These are phyloP conservation scores for Andrena camellia DNA, from an alignment of 2,888 invertebrate species.

Conservation along the genomic window DNA sequence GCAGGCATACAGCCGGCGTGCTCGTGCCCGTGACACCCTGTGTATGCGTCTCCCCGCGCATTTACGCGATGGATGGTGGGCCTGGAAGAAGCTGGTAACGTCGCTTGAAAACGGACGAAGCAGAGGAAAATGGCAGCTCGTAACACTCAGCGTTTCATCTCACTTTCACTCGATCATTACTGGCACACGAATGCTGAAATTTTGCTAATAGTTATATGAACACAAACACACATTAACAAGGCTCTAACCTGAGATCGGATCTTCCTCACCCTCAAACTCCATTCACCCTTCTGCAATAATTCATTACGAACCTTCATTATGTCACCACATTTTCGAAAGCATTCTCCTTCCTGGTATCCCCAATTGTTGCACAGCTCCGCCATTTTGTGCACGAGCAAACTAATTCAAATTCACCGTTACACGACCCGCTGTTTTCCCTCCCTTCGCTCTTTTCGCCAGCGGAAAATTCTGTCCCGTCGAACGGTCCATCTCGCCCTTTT, in stretches of 20 bases:
- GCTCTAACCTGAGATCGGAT: too few relatives aligned
- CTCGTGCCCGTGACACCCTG: conserved; percentile 5
- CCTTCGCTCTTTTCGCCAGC: neutral
- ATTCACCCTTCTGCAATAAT: too few relatives aligned
- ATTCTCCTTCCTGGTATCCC: neutral
- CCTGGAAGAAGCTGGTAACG: neutral
- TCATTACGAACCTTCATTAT: too few relatives aligned
- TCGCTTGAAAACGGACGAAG: neutral
- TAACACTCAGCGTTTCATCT: neutral
- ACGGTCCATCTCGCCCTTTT: conserved; percentile 16
- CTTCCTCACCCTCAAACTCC: too few relatives aligned
- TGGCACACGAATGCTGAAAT: too few relatives aligned
- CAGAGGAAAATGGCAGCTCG: neutral
- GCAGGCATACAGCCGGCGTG: neutral
- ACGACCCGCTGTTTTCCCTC: neutral
- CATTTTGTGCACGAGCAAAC: neutral
- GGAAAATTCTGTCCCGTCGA: conserved; percentile 33
- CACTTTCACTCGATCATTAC: too few relatives aligned
- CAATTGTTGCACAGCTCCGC: neutral
- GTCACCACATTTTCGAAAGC: neutral
- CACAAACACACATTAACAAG: too few relatives aligned
- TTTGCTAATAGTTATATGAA: too few relatives aligned
- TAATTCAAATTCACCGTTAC: conserved; percentile 15
- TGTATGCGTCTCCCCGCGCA: conserved; percentile 1
- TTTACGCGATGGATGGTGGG: neutral